Conservation (phyloP, 2,888 invertebrate species). For the Adelognathus sp. region DNA sequence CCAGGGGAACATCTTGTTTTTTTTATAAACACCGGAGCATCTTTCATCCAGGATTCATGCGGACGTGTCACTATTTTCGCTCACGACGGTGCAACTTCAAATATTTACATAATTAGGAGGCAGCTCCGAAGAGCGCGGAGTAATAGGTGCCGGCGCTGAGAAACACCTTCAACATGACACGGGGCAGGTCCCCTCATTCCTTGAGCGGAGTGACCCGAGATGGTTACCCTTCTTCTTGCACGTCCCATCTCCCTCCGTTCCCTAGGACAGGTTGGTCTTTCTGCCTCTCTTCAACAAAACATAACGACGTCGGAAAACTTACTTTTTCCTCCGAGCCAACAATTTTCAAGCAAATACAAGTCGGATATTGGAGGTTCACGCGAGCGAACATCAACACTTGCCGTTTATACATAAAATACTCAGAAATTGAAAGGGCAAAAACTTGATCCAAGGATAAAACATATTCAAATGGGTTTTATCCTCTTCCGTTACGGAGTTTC, state of each 20-base stretch:
- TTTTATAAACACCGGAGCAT: constrained; percentile 13
- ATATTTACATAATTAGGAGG: constrained; percentile 48
- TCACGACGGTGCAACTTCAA: constrained; percentile 31
- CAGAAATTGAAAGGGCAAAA: neutral
- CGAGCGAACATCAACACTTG: neutral
- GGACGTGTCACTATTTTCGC: constrained; percentile 30
- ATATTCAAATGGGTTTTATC: neutral
- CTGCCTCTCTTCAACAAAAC: constrained; percentile 5
- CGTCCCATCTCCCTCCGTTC: neutral
- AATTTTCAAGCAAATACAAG: neutral
- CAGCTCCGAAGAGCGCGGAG: constrained; percentile 26
- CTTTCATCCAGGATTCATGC: constrained; percentile 31
- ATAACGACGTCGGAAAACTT: constrained; percentile 31
- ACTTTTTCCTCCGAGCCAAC: neutral
- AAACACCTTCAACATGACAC: neutral
- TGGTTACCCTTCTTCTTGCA: constrained; percentile 34
- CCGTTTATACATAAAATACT: neutral
- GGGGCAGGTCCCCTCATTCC: neutral
- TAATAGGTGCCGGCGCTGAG: constrained; percentile 14
- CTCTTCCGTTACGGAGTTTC: neutral
- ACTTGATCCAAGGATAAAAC: neutral
- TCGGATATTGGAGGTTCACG: neutral
- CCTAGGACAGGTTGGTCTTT: neutral
- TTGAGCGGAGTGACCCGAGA: constrained; percentile 13
- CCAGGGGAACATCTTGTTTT: neutral